Base-by-base conservation (phyloP, 2,113 vertebrate genomes). In the Cromileptes altivelis region DNA sequence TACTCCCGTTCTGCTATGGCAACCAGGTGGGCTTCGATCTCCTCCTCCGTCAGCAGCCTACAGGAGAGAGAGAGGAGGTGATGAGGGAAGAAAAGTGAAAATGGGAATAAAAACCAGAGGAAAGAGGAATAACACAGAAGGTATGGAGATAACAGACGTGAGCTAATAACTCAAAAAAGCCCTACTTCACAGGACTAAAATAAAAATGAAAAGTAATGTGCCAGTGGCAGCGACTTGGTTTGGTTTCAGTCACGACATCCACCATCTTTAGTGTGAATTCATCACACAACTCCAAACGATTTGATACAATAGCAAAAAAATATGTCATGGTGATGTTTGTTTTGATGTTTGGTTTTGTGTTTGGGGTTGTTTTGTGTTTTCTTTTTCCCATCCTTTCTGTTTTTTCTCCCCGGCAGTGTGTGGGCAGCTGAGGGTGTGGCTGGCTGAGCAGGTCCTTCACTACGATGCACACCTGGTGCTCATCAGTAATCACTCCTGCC, bases 1-100 rank as follows among this genome's bases (percentile, higher is more conserved):
- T 90, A 96, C 68, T 96, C 96, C 58, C 94, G 89, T 19, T 96
- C 96, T 40, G 94, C 91, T 5, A 96, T 96, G 53, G 95, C 93
- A 11, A 88, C 62, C 78, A 96, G 89, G 62, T 95, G 95, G 27
- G 0, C 18, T 73, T 96, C 96, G 8, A 94, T 92, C 72, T 96
- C 94, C 6, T 56, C 87, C 49, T 95, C 95, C 0, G 76, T 61
- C 78, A 96, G 89, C 17, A 57, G 93, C 89, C 95, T 96, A 78
- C 76, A 47, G 56, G 47, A 64, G 25, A 9, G 56, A 27, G 33
- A 50, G 23, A 61, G 8, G 42, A 70, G 7, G 73, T 0, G 30
- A 37, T 42, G 30, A 53, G 12, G 19, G 8, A 18, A 33, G 25
- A 30, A 40, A 5, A 69, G 30, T 14, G 6, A 52, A n/a, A 27